Evolutionary conservation across 2,797 vertebrate genomes (phyloP), one percentile per base, ranked within the genome.

Genomic region (Myripristis murdjan): DNA sequence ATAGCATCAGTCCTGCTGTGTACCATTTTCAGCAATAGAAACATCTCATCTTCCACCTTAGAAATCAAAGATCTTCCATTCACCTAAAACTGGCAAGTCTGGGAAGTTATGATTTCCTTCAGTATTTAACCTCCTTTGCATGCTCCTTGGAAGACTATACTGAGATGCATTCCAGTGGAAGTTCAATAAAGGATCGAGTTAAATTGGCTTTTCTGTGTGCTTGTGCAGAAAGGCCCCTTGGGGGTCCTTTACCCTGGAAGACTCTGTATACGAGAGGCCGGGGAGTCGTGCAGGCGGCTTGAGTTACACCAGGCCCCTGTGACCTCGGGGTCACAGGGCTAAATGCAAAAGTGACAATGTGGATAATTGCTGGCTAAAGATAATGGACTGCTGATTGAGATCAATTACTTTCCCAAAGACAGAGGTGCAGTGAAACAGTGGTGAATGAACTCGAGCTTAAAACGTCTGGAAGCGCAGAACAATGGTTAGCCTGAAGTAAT

Each of bases 271-370:
- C 89, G 94, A 95, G 94, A 95, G 95, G 91, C 95, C 90, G 93
- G 95, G 95, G 95, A 95, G 95, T 94, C 93, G 91, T 95, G 94
- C 93, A 93, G 88, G 86, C 85, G 90, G 94, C 94, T 97, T 95
- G 92, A 93, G 95, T 97, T 97, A 96, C 95, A 95, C 93, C 91
- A 91, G 93, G 94, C 94, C 94, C 92, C 93, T 43, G 57, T 94
- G 96, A 96, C 96, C 96, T 79, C 79, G 20, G 52, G 96, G 96
- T 97, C 95, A 94, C 88, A 89, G 93, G 95, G 96, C 95, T 96
- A 96, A 96, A 96, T 46, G 90, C 95, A 97, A 96, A 97, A 97
- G 97, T 97, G 96, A 97, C 97, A 97, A 96, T 95, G 95, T 95
- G 95, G 95, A 97, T 97, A 97, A 97, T 95, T 98, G 95, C 93